These are phyloP conservation scores for Aphis craccivora DNA, from an alignment of 1,140 invertebrate genomes.

Conservation along the genomic window DNA sequence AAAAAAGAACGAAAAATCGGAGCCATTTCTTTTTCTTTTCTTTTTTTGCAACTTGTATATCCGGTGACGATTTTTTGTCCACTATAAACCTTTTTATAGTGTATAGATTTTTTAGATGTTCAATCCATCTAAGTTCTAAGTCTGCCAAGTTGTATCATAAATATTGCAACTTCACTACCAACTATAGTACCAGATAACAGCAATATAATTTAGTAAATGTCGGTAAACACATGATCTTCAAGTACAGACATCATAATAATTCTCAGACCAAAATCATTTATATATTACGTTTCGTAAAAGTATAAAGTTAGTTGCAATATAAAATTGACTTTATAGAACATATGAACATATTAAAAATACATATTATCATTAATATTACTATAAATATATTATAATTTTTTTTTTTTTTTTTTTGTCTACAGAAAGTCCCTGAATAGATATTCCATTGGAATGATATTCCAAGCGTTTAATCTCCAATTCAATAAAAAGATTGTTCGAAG, in stretches of 20 bases:
- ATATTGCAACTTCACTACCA: neutral
- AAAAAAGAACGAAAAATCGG: slow-evolving; percentile 18
- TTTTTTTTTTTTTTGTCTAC: neutral
- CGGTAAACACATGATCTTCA: neutral
- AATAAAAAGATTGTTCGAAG: neutral
- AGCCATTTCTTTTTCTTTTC: slow-evolving; percentile 20
- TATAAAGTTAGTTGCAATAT: neutral
- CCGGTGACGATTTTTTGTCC: slow-evolving; percentile 44
- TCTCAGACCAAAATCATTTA: neutral
- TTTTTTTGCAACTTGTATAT: slow-evolving; percentile 34
- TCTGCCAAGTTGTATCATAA: neutral
- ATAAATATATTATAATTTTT: neutral
- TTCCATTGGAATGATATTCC: too few relatives aligned
- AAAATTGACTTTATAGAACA: neutral
- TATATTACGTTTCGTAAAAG: neutral
- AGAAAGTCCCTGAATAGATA: neutral
- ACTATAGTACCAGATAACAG: neutral
- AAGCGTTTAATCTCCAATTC: neutral
- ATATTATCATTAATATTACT: neutral
- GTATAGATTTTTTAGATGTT: slow-evolving; percentile 30
- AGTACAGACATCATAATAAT: slow-evolving; percentile 6
- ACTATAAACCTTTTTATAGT: slow-evolving; percentile 40
- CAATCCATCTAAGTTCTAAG: slow-evolving; percentile 14
- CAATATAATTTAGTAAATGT: neutral
- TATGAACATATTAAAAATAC: neutral